Evolutionary conservation across 2,113 vertebrate species (phyloP).

Genomic region (Urocitellus parryii): DNA sequence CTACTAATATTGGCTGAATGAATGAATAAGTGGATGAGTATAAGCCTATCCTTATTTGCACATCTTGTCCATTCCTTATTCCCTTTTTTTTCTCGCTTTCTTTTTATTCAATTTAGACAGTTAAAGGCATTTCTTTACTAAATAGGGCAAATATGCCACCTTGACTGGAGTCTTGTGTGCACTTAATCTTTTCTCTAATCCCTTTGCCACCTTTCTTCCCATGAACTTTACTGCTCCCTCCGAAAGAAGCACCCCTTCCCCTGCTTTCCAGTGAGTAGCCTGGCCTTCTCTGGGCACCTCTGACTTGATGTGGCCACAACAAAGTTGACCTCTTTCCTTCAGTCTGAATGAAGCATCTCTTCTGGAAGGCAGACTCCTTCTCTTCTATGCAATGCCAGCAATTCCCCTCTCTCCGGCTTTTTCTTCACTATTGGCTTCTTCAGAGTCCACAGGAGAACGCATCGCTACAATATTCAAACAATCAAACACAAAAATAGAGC

Average conservation of each 20-base stretch:
- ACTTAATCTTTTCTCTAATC: background rate
- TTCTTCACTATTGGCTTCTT: background rate
- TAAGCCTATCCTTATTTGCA: background rate
- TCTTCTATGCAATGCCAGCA: background rate
- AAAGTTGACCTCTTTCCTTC: background rate
- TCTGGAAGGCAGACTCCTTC: background rate
- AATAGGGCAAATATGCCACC: background rate
- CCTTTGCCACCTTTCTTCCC: accelerated
- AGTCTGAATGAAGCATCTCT: background rate
- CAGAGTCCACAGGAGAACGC: background rate
- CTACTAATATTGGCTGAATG: background rate
- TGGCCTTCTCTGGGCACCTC: background rate
- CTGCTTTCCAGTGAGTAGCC: background rate
- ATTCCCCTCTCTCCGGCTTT: background rate
- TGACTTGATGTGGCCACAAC: background rate
- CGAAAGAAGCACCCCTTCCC: background rate
- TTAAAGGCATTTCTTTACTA: constrained; percentile 18
- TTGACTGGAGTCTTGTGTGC: background rate
- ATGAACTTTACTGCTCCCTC: background rate
- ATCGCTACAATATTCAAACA: background rate
- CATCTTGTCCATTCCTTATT: background rate
- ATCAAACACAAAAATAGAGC: background rate
- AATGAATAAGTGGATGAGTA: background rate
- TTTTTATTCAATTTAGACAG: constrained; percentile 22
- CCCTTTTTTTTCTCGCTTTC: background rate